These are phyloP conservation scores for Venusia cambrica DNA, from an alignment of 2,888 invertebrate species.

Conservation along the genomic window DNA sequence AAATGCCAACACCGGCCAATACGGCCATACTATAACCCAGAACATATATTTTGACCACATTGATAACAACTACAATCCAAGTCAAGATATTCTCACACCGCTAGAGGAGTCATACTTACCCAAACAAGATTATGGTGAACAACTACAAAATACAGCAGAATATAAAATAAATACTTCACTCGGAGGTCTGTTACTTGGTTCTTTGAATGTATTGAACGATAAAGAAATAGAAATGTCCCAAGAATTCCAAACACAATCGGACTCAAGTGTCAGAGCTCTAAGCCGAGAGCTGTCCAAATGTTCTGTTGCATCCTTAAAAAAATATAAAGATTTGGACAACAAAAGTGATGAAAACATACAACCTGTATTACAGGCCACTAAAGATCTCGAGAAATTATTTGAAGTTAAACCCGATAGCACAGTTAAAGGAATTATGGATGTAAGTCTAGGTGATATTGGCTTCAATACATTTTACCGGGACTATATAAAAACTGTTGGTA, in stretches of 20 bases:
- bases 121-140: too few relatives aligned
- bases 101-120: too few relatives aligned
- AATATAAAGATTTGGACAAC: conserved; percentile 59
- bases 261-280: conserved; percentile 30
- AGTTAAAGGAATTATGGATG: conserved; percentile 45
- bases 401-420: conserved; percentile 17
- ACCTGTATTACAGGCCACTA: conserved; percentile 39
- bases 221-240: conserved; percentile 32
- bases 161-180: too few relatives aligned
- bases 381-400: conserved; percentile 50
- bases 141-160: too few relatives aligned
- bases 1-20: too few relatives aligned
- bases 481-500: conserved; percentile 38
- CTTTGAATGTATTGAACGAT: conserved; percentile 54
- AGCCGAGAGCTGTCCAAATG: conserved; percentile 40
- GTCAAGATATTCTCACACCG: too few relatives aligned
- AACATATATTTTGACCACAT: too few relatives aligned
- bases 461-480: conserved; percentile 53
- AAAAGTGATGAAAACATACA: conserved; percentile 47
- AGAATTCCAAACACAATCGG: conserved; percentile 24
- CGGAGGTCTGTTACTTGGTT: conserved; percentile 48
- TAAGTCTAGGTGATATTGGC: conserved; percentile 58
- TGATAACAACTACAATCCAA: too few relatives aligned
- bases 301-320: conserved; percentile 50
- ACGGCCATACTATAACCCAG: too few relatives aligned